Evolutionary conservation across 2,888 invertebrate genomes (phyloP).

Genomic region (Caenorhabditis sp.): DNA sequence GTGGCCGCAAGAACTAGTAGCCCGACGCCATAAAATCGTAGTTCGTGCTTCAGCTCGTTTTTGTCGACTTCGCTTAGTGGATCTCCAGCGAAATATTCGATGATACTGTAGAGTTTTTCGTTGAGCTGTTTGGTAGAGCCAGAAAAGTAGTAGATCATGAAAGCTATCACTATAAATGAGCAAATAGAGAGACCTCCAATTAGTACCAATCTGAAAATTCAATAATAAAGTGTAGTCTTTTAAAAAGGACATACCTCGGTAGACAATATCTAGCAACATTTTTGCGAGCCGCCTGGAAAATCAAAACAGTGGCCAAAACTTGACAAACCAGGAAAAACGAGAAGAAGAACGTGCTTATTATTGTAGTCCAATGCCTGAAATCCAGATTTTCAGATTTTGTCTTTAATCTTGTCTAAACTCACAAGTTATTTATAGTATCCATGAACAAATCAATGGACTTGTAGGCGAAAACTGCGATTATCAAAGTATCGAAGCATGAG

Average conservation of each 20-base stretch:
- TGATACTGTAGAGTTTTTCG: slow-evolving; percentile 24
- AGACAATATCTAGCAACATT: slow-evolving; percentile 48
- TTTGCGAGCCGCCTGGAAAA: slow-evolving; percentile 44
- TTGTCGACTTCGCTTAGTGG: slow-evolving; percentile 34
- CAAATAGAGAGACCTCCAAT: slow-evolving; percentile 49
- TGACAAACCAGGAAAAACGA: slow-evolving; percentile 44
- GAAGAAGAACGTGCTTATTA: slow-evolving; percentile 45
- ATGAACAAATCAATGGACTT: slow-evolving; percentile 32
- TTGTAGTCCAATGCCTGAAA: slow-evolving; percentile 48
- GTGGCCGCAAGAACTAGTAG: slow-evolving; percentile 34
- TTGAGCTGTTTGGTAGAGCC: slow-evolving; percentile 54
- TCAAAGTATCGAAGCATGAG: slow-evolving; percentile 49
- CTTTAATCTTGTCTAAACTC: no score
- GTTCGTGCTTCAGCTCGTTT: slow-evolving; percentile 38
- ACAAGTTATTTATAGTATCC: slow-evolving; percentile 42
- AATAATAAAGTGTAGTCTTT: no score
- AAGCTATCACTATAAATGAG: slow-evolving; percentile 36
- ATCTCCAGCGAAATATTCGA: slow-evolving; percentile 50
- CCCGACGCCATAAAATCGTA: slow-evolving; percentile 40
- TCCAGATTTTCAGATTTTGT: no score
- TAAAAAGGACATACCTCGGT: slow-evolving; percentile 46
- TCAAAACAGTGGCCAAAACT: slow-evolving; percentile 46
- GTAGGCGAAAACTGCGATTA: slow-evolving; percentile 45
- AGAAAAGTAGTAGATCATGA: slow-evolving; percentile 55
- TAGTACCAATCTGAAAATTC: slow-evolving; percentile 42